Percentiles rank a stretch among this genome's conserved stretches.
These are phyloP conservation scores for Yponomeuta cagnagella DNA, from an alignment of 2,888 invertebrate genomes.

Conservation along the genomic window DNA sequence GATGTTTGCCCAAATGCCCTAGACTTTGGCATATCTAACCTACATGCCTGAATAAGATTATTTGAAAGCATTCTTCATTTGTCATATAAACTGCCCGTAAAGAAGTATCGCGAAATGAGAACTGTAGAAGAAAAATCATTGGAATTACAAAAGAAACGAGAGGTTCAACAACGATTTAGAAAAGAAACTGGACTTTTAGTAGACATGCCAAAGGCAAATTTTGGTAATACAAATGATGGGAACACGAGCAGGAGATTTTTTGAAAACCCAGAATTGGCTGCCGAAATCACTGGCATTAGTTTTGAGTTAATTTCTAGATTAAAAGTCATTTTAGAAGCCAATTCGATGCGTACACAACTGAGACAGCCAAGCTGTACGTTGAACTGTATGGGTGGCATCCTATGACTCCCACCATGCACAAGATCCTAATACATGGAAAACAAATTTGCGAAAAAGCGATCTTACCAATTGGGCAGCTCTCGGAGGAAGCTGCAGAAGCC, in stretches of 20 bases:
- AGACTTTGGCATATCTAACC: conserved; percentile 31
- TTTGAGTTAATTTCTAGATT: conserved; percentile 27
- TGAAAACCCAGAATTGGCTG: conserved; percentile 27
- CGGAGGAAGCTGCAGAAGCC: conserved; percentile 29
- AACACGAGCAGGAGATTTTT: conserved; percentile 27
- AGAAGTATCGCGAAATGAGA: conserved; percentile 28
- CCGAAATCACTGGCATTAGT: conserved; percentile 35
- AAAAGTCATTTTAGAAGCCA: conserved; percentile 33
- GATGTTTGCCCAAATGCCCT: conserved; percentile 18
- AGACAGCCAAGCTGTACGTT: too few relatives aligned
- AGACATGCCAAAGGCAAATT: conserved; percentile 33
- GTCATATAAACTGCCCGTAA: conserved; percentile 23
- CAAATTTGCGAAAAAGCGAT: too few relatives aligned
- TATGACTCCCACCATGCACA: too few relatives aligned
- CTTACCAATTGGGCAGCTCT: conserved; percentile 25
- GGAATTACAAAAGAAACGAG: conserved; percentile 20
- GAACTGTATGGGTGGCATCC: too few relatives aligned
- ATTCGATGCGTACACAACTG: too few relatives aligned
- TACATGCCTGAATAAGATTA: conserved; percentile 29
- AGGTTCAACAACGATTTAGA: conserved; percentile 25
- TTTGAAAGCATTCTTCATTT: conserved; percentile 25
- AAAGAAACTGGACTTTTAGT: conserved; percentile 30
- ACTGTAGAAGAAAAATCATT: conserved; percentile 21
- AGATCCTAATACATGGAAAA: too few relatives aligned
- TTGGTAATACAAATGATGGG: conserved; percentile 33